These are phyloP conservation scores for Galaxias olidus DNA, from an alignment of 2,797 vertebrate genomes.

Conservation along the genomic window DNA sequence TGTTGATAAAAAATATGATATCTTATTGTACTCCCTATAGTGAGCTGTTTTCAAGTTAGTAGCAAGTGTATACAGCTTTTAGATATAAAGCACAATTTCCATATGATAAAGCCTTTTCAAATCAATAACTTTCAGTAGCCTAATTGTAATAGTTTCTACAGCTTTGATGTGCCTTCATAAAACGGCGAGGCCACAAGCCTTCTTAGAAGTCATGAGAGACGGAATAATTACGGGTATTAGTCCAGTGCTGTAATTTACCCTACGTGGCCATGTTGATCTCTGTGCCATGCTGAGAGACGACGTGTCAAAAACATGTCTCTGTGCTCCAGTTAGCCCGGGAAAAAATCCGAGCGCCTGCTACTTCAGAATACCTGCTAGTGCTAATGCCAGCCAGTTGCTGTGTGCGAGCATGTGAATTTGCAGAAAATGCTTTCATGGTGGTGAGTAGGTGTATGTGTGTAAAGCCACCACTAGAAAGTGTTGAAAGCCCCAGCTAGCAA, in stretches of 20 bases:
- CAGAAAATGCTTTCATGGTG: slow-evolving; percentile 69
- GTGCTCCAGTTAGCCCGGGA: slow-evolving; percentile 60
- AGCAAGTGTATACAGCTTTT: too few species aligned
- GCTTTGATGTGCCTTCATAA: slow-evolving; percentile 28
- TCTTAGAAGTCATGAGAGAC: slow-evolving; percentile 56
- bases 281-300: slow-evolving; percentile 54
- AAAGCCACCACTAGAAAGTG: slow-evolving; percentile 80
- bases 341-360: slow-evolving; percentile 46
- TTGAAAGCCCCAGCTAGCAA: slow-evolving; percentile 81
- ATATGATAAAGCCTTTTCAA: too few species aligned
- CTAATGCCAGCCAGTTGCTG: slow-evolving; percentile 62
- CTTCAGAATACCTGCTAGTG: slow-evolving; percentile 66
- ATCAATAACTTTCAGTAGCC: not conserved
- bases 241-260: slow-evolving; percentile 64
- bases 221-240: slow-evolving; percentile 65
- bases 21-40: too few species aligned
- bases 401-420: slow-evolving; percentile 70
- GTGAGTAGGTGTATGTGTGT: slow-evolving; percentile 82
- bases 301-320: slow-evolving; percentile 58
- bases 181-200: slow-evolving; percentile 52
- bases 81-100: too few species aligned
- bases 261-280: slow-evolving; percentile 57
- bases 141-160: not conserved
- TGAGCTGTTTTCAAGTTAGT: too few species aligned
- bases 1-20: too few species aligned